These are phyloP conservation scores for Sthenelais limicola DNA, from an alignment of 2,888 invertebrate species.

Conservation along the genomic window DNA sequence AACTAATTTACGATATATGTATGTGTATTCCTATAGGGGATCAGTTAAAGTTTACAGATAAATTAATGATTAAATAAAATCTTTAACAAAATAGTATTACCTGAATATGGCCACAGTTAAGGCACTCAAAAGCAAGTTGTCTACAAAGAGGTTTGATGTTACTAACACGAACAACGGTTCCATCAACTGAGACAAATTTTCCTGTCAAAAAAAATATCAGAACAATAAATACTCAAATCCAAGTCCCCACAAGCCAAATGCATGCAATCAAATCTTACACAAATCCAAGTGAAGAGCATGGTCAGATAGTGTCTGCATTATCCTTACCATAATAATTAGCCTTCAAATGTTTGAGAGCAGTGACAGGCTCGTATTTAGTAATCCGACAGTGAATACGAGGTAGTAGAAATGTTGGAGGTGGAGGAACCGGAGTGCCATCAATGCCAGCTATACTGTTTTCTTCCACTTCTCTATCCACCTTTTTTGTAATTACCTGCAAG, in stretches of 20 bases:
- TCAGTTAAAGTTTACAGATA: not conserved
- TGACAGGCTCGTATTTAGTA: constrained; percentile 77
- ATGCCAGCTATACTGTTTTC: not conserved
- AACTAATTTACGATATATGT: not conserved
- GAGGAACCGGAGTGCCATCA: constrained; percentile 1
- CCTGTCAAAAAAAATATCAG: constrained; percentile 63
- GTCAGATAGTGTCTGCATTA: too few relatives aligned
- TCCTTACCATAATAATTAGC: constrained; percentile 69
- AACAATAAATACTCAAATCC: too few relatives aligned
- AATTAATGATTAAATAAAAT: not conserved
- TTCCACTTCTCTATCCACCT: not conserved
- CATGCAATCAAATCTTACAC: too few relatives aligned
- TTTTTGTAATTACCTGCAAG: not conserved
- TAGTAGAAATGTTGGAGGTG: not conserved
- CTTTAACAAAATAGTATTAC: constrained; percentile 64
- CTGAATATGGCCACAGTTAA: constrained; percentile 79
- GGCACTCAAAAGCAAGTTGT: constrained; percentile 85
- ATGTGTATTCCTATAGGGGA: not conserved
- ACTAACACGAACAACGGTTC: constrained; percentile 87
- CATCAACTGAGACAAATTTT: constrained; percentile 82
- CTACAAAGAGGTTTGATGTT: constrained; percentile 82
- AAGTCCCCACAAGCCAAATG: too few relatives aligned
- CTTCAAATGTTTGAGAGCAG: constrained; percentile 74
- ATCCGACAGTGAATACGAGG: constrained; percentile 46
- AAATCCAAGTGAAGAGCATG: too few relatives aligned